Conservation (phyloP, 2,797 vertebrate species). For the Clarias platycephalus region DNA sequence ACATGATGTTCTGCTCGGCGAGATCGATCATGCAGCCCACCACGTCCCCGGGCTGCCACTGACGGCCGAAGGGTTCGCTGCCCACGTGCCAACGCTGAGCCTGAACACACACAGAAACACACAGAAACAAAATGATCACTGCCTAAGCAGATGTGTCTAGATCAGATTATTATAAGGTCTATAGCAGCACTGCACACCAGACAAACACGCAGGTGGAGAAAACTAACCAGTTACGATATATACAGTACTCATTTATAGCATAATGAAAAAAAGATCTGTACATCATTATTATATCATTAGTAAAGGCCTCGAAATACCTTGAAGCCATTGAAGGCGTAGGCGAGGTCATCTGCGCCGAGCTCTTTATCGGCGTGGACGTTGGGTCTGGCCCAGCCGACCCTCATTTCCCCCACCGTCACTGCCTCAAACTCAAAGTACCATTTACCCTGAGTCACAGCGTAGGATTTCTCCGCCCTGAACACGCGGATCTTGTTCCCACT, state of each 20-base stretch:
- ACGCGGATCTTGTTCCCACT: constrained; percentile 81
- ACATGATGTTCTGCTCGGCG: constrained; percentile 88
- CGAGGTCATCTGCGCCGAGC: constrained; percentile 86
- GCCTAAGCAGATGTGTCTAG: too few species aligned
- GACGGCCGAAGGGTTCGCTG: constrained; percentile 87
- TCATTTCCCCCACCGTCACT: constrained; percentile 90
- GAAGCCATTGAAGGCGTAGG: constrained; percentile 92
- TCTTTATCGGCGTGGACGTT: constrained; percentile 83
- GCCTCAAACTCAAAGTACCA: constrained; percentile 97
- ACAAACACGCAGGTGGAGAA: neutral
- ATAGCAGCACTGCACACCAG: neutral
- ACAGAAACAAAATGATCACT: neutral
- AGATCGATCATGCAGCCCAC: constrained; percentile 95
- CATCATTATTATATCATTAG: neutral
- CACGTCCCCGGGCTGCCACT: constrained; percentile 88
- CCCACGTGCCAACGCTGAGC: constrained; percentile 93
- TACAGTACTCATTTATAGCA: neutral
- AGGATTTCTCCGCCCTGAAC: constrained; percentile 89
- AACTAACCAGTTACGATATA: neutral
- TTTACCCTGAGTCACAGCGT: constrained; percentile 82
- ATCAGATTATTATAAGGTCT: neutral
- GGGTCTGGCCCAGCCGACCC: constrained; percentile 91
- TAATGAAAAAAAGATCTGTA: neutral
- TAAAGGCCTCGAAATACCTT: constrained; percentile 67
- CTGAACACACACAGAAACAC: constrained; percentile 60